Conservation (phyloP, 1,140 invertebrate genomes). For the Campoletis sonorensis region DNA sequence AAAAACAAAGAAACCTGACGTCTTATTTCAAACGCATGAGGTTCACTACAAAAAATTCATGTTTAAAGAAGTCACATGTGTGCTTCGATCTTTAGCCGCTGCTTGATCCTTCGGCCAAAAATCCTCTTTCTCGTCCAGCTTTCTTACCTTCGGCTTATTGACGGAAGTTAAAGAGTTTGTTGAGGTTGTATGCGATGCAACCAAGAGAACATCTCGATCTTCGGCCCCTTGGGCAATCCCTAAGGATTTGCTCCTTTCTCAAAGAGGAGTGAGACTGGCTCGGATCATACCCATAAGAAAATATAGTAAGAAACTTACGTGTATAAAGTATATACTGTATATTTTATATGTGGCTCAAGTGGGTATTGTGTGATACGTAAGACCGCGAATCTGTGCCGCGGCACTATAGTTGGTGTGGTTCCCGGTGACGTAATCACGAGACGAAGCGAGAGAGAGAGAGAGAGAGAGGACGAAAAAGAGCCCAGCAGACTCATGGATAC, state of each 20-base stretch:
- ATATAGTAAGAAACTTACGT: background rate
- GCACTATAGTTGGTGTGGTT: background rate
- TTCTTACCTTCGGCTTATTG: background rate
- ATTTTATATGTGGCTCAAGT: background rate
- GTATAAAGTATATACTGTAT: background rate
- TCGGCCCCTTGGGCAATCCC: background rate
- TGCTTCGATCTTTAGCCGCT: background rate
- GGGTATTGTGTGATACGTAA: constrained; percentile 5
- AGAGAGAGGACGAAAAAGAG: background rate
- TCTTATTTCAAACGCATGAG: too few species aligned
- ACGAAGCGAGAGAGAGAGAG: too few species aligned
- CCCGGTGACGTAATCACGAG: background rate
- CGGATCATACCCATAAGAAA: background rate
- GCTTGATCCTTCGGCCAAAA: background rate
- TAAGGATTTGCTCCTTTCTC: background rate
- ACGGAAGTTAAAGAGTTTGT: constrained; percentile 7
- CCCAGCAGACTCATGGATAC: background rate
- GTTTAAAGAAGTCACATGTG: background rate
- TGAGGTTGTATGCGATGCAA: background rate
- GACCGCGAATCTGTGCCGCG: background rate
- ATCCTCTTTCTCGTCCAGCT: background rate
- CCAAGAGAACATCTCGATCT: background rate
- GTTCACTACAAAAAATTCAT: too few species aligned
- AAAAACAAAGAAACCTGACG: too few species aligned
- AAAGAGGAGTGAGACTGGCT: background rate